phyloP scores from a whole-genome alignment of 1,140 invertebrate genomes.

The Apis cerana region DNA sequence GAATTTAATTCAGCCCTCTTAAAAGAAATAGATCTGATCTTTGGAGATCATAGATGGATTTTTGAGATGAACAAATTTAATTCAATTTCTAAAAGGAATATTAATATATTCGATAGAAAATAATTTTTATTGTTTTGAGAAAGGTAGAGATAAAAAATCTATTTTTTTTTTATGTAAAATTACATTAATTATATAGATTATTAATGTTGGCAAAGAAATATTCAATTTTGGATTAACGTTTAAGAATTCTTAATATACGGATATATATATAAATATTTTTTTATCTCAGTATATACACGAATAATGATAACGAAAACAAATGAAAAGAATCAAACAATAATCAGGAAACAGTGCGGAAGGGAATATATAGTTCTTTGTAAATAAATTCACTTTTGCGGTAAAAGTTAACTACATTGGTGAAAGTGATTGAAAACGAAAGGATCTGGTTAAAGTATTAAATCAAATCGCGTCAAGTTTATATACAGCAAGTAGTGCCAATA shows the following conservation, averaged over 20 bases:
- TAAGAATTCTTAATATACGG: too few relatives aligned
- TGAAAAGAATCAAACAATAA: not conserved
- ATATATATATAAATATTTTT: too few relatives aligned
- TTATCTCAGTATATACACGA: not conserved
- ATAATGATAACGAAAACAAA: not conserved
- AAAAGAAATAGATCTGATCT: not conserved
- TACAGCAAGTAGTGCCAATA: not conserved
- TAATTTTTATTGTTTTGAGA: too few relatives aligned
- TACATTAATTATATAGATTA: too few relatives aligned
- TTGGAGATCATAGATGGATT: too few relatives aligned
- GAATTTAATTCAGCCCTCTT: not conserved
- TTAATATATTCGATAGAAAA: too few relatives aligned
- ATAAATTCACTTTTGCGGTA: conserved; percentile 53
- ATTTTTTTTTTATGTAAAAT: too few relatives aligned
- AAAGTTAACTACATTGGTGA: conserved; percentile 62
- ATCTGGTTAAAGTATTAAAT: conserved; percentile 54
- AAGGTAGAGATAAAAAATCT: too few relatives aligned
- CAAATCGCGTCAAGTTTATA: conserved; percentile 23
- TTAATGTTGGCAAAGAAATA: too few relatives aligned
- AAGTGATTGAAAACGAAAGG: conserved; percentile 66
- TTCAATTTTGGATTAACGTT: too few relatives aligned
- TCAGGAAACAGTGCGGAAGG: conserved; percentile 3
- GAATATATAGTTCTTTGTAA: not conserved
- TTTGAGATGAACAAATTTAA: too few relatives aligned
- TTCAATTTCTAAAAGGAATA: too few relatives aligned